phyloP scores from a whole-genome alignment of 2,113 vertebrate species.

The Laticauda colubrina region DNA sequence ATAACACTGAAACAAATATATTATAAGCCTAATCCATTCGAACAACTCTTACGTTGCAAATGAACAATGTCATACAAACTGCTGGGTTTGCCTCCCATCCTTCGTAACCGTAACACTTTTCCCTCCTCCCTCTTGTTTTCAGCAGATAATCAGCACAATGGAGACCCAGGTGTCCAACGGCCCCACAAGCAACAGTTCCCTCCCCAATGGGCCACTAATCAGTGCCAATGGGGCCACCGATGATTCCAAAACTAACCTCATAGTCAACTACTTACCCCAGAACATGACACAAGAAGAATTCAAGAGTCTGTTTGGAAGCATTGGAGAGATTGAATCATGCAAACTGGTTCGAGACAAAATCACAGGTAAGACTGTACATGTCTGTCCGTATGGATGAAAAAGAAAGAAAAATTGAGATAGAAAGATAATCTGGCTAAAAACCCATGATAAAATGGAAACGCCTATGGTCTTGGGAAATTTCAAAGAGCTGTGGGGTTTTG shows the following conservation, averaged over 20 bases:
- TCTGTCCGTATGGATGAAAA: neutral
- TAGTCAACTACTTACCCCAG: conserved; percentile 97
- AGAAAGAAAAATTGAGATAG: neutral
- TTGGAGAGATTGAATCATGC: conserved; percentile 95
- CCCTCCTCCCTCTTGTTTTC: conserved; percentile 69
- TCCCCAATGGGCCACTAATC: conserved; percentile 88
- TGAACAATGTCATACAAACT: too few relatives aligned
- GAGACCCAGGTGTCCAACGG: conserved; percentile 96
- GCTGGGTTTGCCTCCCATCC: too few relatives aligned
- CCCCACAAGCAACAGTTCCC: conserved; percentile 79
- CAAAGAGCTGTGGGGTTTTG: neutral
- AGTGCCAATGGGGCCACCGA: conserved; percentile 84
- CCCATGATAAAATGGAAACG: neutral
- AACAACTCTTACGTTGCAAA: neutral
- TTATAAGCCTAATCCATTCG: neutral
- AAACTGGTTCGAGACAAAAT: conserved; percentile 94
- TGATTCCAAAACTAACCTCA: conserved; percentile 97
- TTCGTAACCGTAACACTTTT: conserved; percentile 11
- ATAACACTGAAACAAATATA: neutral
- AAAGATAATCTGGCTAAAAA: neutral
- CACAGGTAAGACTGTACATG: conserved; percentile 74
- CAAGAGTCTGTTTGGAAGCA: conserved; percentile 93
- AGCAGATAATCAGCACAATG: conserved; percentile 99
- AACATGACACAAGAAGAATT: conserved; percentile 98
- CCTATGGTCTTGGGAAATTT: neutral